These are phyloP conservation scores for Dinothrombium tinctorium DNA, from an alignment of 1,140 invertebrate genomes.

Conservation along the genomic window DNA sequence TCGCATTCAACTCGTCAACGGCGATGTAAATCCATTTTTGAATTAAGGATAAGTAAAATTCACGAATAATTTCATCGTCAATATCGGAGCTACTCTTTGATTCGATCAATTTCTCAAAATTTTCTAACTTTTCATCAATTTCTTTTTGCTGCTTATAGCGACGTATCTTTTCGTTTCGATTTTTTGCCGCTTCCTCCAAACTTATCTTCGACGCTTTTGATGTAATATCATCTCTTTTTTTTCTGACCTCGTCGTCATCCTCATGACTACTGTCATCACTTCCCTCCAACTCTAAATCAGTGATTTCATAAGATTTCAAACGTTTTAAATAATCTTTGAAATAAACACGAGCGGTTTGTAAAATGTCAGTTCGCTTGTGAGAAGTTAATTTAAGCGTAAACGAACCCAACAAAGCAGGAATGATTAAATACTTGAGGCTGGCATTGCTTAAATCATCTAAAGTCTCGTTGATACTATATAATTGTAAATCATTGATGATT, in stretches of 20 bases:
- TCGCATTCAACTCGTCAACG: constrained; percentile 43
- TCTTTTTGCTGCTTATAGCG: constrained; percentile 53
- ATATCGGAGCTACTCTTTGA: constrained; percentile 15
- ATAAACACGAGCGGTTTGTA: constrained; percentile 49
- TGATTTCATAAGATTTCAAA: constrained; percentile 48
- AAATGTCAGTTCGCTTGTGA: constrained; percentile 35
- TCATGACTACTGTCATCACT: constrained; percentile 4
- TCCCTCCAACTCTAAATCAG: constrained; percentile 24
- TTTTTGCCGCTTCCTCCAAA: constrained; percentile 16
- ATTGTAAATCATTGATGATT: constrained; percentile 43
- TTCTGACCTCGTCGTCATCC: constrained; percentile 1
- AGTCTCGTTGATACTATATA: constrained; percentile 69
- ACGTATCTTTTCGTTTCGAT: constrained; percentile 46
- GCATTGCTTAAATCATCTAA: constrained; percentile 62
- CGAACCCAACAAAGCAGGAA: constrained; percentile 54
- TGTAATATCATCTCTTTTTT: constrained; percentile 8
- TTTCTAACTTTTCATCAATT: constrained; percentile 38
- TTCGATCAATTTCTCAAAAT: constrained; percentile 29
- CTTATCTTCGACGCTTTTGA: not conserved
- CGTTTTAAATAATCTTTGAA: constrained; percentile 58
- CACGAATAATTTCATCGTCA: constrained; percentile 53
- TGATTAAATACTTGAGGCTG: constrained; percentile 49
- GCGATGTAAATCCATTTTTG: constrained; percentile 45
- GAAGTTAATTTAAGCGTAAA: constrained; percentile 38
- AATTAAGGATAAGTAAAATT: constrained; percentile 55